phyloP scores from a whole-genome alignment of 2,113 vertebrate genomes.

The Hemichromis elongatus region DNA sequence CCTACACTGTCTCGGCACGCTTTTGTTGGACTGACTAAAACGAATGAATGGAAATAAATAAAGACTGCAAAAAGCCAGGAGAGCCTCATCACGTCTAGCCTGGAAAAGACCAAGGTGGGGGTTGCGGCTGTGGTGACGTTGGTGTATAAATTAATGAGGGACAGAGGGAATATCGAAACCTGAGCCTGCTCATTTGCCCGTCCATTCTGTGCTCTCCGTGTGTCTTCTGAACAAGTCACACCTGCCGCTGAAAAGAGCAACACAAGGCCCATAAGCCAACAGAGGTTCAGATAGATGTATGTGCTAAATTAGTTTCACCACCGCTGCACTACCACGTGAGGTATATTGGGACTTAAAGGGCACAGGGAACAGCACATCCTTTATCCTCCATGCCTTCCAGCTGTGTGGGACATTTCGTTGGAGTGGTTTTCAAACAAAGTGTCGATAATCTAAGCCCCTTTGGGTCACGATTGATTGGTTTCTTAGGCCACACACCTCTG shows the following conservation, averaged over 20 bases:
- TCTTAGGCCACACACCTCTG: slow-evolving; percentile 1
- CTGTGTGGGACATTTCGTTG: slow-evolving; percentile 19
- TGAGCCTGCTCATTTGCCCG: slow-evolving; percentile 18
- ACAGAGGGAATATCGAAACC: slow-evolving; percentile 10
- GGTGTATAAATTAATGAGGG: slow-evolving; percentile 32
- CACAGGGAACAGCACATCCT: slow-evolving; percentile 18
- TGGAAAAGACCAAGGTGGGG: not conserved
- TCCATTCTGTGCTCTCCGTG: not conserved
- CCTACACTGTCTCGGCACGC: not conserved
- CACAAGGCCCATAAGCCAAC: not conserved
- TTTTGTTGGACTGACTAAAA: slow-evolving; percentile 17
- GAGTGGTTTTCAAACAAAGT: slow-evolving; percentile 40
- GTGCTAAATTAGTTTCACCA: not conserved
- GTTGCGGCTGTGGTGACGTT: not conserved
- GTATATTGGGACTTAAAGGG: not conserved
- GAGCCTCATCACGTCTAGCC: not conserved
- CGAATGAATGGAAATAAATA: slow-evolving; percentile 40
- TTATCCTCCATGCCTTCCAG: slow-evolving; percentile 22
- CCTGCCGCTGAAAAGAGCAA: slow-evolving; percentile 23
- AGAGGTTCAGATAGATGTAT: not conserved
- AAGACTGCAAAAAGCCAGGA: not conserved
- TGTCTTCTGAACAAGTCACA: slow-evolving; percentile 11
- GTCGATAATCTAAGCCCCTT: slow-evolving; percentile 45
- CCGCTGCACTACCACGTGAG: not conserved
- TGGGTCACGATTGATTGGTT: slow-evolving; percentile 39